Percentiles rank a stretch among this genome's conserved stretches.
Evolutionary conservation across 37 sponge, comb jelly and placozoan species (phyloP).

Genomic region (Mnemiopsis leidyi): DNA sequence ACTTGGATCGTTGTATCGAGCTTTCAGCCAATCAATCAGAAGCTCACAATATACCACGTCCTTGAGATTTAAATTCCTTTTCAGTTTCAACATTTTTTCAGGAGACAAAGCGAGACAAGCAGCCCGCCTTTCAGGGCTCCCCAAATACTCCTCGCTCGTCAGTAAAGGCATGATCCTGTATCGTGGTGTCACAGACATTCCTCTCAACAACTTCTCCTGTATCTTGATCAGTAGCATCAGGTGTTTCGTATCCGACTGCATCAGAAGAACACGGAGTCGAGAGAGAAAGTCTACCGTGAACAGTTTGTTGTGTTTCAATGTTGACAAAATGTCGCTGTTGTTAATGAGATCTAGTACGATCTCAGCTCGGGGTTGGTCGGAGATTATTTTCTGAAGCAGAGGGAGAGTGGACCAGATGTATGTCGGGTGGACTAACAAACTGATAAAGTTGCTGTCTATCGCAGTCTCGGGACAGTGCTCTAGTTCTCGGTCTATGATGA

Average conservation of each 20-base stretch:
- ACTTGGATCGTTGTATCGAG: background rate
- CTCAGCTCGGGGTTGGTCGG: background rate
- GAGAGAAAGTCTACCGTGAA: background rate
- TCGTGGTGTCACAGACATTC: background rate
- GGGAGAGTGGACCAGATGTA: background rate
- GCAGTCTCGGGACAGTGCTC: background rate
- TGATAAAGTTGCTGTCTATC: background rate
- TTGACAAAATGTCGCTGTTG: background rate
- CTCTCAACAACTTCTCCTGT: background rate
- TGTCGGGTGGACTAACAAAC: background rate
- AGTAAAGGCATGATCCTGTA: background rate
- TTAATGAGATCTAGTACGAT: background rate
- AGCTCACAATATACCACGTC: conserved; percentile 17
- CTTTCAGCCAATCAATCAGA: background rate
- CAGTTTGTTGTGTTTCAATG: background rate
- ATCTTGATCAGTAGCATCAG: background rate
- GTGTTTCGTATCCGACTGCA: background rate
- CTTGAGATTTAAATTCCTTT: background rate
- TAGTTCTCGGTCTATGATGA: conserved; percentile 1
- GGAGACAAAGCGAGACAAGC: background rate
- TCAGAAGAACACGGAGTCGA: background rate
- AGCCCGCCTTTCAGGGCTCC: background rate
- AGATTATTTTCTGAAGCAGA: background rate
- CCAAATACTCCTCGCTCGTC: background rate
- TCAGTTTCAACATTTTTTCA: background rate